Evolutionary conservation across 2,888 invertebrate genomes (phyloP).

Genomic region (Chaetoderma sp.): DNA sequence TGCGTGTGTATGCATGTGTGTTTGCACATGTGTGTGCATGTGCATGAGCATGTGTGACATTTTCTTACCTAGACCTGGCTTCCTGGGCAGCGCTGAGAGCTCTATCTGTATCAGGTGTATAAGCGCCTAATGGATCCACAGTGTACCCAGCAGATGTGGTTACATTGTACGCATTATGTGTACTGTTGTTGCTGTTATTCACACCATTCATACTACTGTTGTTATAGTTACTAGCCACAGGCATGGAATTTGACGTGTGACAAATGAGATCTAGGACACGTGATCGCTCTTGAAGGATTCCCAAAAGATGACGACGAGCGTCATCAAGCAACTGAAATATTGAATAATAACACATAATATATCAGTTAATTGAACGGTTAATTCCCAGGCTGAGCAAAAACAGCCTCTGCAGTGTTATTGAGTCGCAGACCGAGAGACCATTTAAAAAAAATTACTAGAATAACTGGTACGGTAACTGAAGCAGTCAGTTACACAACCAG

Average conservation of each 20-base stretch:
- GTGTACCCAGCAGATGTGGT: neutral
- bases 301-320: slow-evolving; percentile 59
- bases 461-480: no score
- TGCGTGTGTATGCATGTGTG: no score
- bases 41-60: no score
- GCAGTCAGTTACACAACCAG: no score
- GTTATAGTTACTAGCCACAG: slow-evolving; percentile 22
- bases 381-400: no score
- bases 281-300: slow-evolving; percentile 62
- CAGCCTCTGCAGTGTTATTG: no score
- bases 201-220: neutral
- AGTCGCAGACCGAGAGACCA: no score
- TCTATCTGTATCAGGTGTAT: slow-evolving; percentile 63
- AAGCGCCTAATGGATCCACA: slow-evolving; percentile 64
- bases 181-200: neutral
- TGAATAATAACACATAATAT: neutral
- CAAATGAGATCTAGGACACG: slow-evolving; percentile 67
- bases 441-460: no score
- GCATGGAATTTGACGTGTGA: slow-evolving; percentile 55
- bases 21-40: neutral
- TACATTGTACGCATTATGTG: neutral
- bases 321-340: slow-evolving; percentile 53
- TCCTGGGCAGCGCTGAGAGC: slow-evolving; percentile 62
- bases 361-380: neutral
- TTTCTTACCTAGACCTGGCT: slow-evolving; percentile 48